Evolutionary conservation across 1,140 invertebrate genomes (phyloP), one percentile per base, ranked within the genome.

Genomic region (Zaprionus taronus): DNA sequence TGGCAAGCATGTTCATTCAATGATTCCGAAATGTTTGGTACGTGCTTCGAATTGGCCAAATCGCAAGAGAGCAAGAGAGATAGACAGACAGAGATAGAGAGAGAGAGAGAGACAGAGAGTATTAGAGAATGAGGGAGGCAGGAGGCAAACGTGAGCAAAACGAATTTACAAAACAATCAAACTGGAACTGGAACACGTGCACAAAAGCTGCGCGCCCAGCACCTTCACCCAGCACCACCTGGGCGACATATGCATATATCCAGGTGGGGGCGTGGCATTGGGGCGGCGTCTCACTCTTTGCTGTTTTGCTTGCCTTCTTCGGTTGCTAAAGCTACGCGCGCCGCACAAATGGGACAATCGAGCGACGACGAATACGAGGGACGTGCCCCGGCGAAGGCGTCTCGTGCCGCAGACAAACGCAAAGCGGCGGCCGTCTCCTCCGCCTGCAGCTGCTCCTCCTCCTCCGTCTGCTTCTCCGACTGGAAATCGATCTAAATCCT

Each of bases 81-180:
- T n/a, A 51, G 89, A 93, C 93, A 93, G n/a, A 57, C 34, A 34
- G n/a, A n/a, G n/a, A n/a, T n/a, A n/a, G n/a, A n/a, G 22, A 66
- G 65, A 51, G 89, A 93, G 92, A 93, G 93, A 92, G 92, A 93
- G 57, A 51, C 24, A 58, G 68, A 72, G 38, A 57, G 34, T 26
- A 55, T 38, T 74, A 56, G 49, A 38, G 51, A 94, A 93, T 93
- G 93, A 47, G 41, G n/a, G 41, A 47, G 41, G n/a, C 41, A 47
- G 41, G 41, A 87, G 93, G 93, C 91, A 93, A 93, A 93, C 92
- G 93, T 94, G 94, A 94, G 93, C 93, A 94, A 92, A 93, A 91
- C 89, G 90, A 91, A 90, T 89, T 80, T 90, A 91, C 85, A 91
- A 91, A 91, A 91, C 89, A 86, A 89, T 87, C 75, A 91, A 89